These are phyloP conservation scores for Oxyura jamaicensis DNA, from an alignment of 2,113 vertebrate genomes.

Conservation along the genomic window DNA sequence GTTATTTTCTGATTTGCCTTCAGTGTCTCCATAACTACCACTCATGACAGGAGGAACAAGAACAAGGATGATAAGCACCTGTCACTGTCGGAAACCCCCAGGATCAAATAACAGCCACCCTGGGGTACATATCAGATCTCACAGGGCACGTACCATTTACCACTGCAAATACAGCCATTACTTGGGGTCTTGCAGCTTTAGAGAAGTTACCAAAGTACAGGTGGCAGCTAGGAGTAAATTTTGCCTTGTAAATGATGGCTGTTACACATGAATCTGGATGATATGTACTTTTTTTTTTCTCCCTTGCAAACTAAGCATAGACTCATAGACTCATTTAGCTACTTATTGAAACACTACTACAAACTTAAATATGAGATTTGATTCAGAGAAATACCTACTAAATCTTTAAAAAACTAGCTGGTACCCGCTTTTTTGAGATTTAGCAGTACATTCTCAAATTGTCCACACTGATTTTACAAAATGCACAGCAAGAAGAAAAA, in stretches of 20 bases:
- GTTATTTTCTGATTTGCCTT: conserved; percentile 25
- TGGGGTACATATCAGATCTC: neutral
- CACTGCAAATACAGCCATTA: neutral
- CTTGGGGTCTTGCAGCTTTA: neutral
- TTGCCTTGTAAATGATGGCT: neutral
- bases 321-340: neutral
- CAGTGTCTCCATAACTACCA: neutral
- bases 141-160: neutral
- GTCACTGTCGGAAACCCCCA: neutral
- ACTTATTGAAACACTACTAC: neutral
- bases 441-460: neutral
- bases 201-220: neutral
- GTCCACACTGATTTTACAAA: neutral
- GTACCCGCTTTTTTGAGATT: neutral
- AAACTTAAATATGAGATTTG: neutral
- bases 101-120: neutral
- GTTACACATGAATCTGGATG: neutral
- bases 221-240: neutral
- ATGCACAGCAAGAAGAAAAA: neutral
- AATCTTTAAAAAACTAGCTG: neutral
- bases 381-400: neutral
- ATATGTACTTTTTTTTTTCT: neutral
- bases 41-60: neutral
- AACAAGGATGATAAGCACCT: conserved; percentile 5
- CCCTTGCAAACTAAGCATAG: neutral